These are phyloP conservation scores for Amphimedon queenslandica DNA, from an alignment of 37 sponge, comb jelly and placozoan genomes.

Conservation along the genomic window DNA sequence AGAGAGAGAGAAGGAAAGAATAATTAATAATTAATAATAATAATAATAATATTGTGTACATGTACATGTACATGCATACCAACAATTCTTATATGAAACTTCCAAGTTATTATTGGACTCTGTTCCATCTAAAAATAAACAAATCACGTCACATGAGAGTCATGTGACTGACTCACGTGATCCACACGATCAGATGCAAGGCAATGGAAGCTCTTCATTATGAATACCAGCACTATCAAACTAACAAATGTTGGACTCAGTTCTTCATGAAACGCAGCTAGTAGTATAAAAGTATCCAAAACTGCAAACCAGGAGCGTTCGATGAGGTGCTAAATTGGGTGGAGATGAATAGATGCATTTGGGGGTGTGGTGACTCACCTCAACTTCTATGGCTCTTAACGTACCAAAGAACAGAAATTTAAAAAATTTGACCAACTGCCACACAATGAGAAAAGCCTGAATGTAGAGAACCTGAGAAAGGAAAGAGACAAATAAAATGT, in stretches of 20 bases:
- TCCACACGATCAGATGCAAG: conserved; percentile 84
- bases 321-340: conserved; percentile 70
- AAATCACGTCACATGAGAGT: not conserved
- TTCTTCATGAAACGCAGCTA: conserved; percentile 94
- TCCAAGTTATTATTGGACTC: conserved; percentile 81
- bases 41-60: not conserved
- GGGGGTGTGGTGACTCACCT: conserved; percentile 43
- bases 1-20: conserved; percentile 1
- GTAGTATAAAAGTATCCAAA: conserved; percentile 90
- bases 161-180: conserved; percentile 60
- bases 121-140: conserved; percentile 81
- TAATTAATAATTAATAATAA: not conserved
- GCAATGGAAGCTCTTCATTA: conserved; percentile 95
- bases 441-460: conserved; percentile 78
- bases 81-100: conserved; percentile 81
- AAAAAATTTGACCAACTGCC: conserved; percentile 53
- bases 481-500: not conserved
- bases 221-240: conserved; percentile 69
- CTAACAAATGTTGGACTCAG: conserved; percentile 77
- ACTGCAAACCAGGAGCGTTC: conserved; percentile 94
- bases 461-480: conserved; percentile 76
- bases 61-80: conserved; percentile 2
- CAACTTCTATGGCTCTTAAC: conserved; percentile 83
- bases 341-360: not conserved
- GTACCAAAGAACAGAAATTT: conserved; percentile 90